Conservation (phyloP, 2,797 vertebrate genomes). For the Buceros bicornis region DNA sequence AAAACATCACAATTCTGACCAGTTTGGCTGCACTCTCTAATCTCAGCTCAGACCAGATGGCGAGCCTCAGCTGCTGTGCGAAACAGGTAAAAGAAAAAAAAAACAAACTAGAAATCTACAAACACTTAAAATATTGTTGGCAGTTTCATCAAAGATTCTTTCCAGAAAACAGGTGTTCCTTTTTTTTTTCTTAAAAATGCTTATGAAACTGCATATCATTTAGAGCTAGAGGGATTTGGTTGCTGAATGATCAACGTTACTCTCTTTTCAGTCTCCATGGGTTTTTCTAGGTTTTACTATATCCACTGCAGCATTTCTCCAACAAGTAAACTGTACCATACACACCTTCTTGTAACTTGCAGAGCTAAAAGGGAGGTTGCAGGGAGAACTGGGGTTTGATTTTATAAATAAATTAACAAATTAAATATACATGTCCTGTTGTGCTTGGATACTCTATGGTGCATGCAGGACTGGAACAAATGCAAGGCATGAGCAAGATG, state of each 20-base stretch:
- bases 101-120: not conserved
- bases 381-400: not conserved
- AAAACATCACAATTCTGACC: conserved; percentile 29
- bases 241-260: not conserved
- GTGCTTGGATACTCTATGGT: not conserved
- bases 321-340: not conserved
- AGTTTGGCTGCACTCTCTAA: conserved; percentile 24
- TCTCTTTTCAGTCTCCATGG: not conserved
- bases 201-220: not conserved
- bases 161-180: not conserved
- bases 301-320: not conserved
- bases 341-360: not conserved
- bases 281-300: not conserved
- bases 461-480: not conserved
- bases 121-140: conserved; percentile 8
- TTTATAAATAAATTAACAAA: not conserved
- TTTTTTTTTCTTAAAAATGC: not conserved
- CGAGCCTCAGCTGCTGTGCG: conserved; percentile 30
- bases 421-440: not conserved
- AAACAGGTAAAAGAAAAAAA: conserved; percentile 26
- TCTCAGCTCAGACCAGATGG: conserved; percentile 58
- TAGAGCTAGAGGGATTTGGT: not conserved
- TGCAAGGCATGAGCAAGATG: not conserved
- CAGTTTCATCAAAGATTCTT: not conserved
- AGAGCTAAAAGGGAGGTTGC: not conserved